Conservation (phyloP, 2,113 vertebrate species). For the Salvelinus sp. region DNA sequence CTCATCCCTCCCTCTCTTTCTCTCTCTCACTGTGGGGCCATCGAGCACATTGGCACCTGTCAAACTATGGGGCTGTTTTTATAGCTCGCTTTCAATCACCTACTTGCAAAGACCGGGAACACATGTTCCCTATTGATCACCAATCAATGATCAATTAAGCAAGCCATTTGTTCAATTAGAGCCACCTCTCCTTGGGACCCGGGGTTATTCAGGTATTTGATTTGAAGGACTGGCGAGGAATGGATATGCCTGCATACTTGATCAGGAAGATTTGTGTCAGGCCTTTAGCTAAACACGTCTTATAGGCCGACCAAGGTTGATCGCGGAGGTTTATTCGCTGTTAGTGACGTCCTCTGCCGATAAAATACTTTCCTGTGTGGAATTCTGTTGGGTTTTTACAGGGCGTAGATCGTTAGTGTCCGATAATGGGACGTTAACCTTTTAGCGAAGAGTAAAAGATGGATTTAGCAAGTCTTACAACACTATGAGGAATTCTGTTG, state of each 20-base stretch:
- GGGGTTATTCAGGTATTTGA: constrained; percentile 73
- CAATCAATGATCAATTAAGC: constrained; percentile 83
- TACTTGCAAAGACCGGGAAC: constrained; percentile 70
- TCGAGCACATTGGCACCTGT: constrained; percentile 61
- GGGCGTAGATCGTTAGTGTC: neutral
- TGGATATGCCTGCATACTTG: constrained; percentile 72
- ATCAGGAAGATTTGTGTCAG: constrained; percentile 51
- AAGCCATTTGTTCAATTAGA: constrained; percentile 79
- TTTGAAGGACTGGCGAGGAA: constrained; percentile 59
- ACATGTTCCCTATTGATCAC: constrained; percentile 76
- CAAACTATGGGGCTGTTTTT: constrained; percentile 72
- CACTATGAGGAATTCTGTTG: too few relatives aligned
- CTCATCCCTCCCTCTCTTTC: constrained; percentile 21
- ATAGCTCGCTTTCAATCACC: constrained; percentile 75
- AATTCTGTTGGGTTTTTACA: neutral
- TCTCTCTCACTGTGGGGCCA: neutral
- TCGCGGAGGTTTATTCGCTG: constrained; percentile 27
- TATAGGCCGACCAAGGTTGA: constrained; percentile 21
- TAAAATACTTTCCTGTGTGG: neutral
- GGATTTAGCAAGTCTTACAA: neutral
- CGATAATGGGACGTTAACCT: neutral
- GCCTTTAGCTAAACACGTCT: constrained; percentile 70
- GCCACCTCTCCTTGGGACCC: constrained; percentile 56
- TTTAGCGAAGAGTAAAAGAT: neutral
- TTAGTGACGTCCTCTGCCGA: constrained; percentile 32